Base-by-base conservation (phyloP, 2,113 vertebrate genomes). In the Gymnorhina tibicen region DNA sequence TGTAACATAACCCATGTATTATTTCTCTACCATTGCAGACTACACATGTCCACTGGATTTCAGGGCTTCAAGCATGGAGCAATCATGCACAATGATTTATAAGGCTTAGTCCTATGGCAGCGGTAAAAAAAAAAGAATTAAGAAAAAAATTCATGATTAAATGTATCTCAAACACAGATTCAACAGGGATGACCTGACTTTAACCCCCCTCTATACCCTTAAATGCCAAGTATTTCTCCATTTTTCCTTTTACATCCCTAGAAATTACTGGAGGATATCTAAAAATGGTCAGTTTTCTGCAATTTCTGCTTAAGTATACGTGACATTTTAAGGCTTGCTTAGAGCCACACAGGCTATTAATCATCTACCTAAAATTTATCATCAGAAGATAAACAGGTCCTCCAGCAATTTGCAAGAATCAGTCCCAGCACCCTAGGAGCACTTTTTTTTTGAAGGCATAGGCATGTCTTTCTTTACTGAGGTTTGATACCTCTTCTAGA, bases 1-100 rank as follows among this genome's bases (percentile, higher is more conserved):
- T 21, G 2, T 6, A 56, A n/a, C 44, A 44, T 44, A 42, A n/a
- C 23, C 28, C 1, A 4, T 2, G 0, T 22, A 46, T 5, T 4
- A 27, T 46, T 69, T 79, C 35, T 80, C 84, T 77, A 55, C 11
- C 6, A 27, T 15, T 60, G 33, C 21, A 66, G 42, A 59, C 24
- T 30, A 24, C 3, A n/a, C 1, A 27, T 2, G 3, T 18, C 6
- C 8, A 33, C 7, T 55, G n/a, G 6, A 85, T 85, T 73, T 32
- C 30, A 58, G 20, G 18, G 5, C 20, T 93, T 72, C 62, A 87
- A 58, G 11, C 16, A 58, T 17, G 16, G 26, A 85, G 11, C 6
- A 66, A 5, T 7, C 27, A 12, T 27, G 4, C 3, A 35, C 3
- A 3, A 12, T 58, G 18, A 55, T 66, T 41, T 83, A 46, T 35